Conservation (phyloP, 1,140 invertebrate species). For the Apis laboriosa region DNA sequence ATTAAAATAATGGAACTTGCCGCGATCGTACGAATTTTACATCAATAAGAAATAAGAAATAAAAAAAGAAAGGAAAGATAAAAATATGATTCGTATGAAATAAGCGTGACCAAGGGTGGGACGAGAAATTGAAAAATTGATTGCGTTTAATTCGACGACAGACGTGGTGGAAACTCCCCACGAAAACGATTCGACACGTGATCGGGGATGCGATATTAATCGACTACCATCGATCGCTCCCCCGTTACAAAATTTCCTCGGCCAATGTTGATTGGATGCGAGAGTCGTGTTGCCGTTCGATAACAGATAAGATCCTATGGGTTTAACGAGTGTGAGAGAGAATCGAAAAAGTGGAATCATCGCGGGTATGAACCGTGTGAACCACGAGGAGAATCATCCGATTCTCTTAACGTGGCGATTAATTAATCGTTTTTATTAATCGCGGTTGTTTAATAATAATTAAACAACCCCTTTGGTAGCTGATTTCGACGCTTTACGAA, state of each 20-base stretch:
- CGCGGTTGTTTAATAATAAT: not conserved
- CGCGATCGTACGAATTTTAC: too few species aligned
- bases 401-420: not conserved
- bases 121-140: not conserved
- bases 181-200: conserved; percentile 32
- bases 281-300: conserved; percentile 57
- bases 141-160: not conserved
- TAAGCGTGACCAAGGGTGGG: not conserved
- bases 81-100: too few species aligned
- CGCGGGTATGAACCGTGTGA: conserved; percentile 60
- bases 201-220: conserved; percentile 33
- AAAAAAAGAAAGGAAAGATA: too few species aligned
- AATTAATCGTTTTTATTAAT: too few species aligned
- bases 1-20: too few species aligned
- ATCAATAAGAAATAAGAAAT: too few species aligned
- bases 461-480: not conserved
- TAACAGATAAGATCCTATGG: conserved; percentile 67
- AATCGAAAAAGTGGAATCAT: conserved; percentile 36
- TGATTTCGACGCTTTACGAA: not conserved
- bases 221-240: conserved; percentile 10
- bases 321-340: conserved; percentile 74
- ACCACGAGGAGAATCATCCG: conserved; percentile 32
- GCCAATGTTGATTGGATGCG: conserved; percentile 10
- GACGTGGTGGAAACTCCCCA: not conserved
- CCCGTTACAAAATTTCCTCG: conserved; percentile 8